These are phyloP conservation scores for Ceratina australensis DNA, from an alignment of 1,140 invertebrate species.

Conservation along the genomic window DNA sequence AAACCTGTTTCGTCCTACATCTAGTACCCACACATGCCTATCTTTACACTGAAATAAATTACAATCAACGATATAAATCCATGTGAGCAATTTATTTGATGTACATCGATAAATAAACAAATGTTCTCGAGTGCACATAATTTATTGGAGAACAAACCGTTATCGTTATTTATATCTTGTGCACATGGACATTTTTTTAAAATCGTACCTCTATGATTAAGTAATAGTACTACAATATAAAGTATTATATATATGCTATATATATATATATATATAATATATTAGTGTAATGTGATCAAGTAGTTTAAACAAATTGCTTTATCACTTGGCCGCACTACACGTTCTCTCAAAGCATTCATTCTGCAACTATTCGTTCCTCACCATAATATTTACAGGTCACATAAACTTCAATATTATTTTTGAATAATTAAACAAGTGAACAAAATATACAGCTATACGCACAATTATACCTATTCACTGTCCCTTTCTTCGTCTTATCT, in stretches of 20 bases:
- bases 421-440: slow-evolving; percentile 65
- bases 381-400: slow-evolving; percentile 69
- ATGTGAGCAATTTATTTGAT: slow-evolving; percentile 43
- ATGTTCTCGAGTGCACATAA: slow-evolving; percentile 37
- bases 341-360: slow-evolving; percentile 58
- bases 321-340: slow-evolving; percentile 59
- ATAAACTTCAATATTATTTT: slow-evolving; percentile 63
- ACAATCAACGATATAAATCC: slow-evolving; percentile 40
- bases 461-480: slow-evolving; percentile 45
- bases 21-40: slow-evolving; percentile 49
- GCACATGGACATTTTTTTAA: slow-evolving; percentile 45
- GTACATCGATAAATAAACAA: slow-evolving; percentile 47
- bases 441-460: slow-evolving; percentile 58
- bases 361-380: slow-evolving; percentile 38
- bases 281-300: slow-evolving; percentile 40
- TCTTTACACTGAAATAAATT: slow-evolving; percentile 38
- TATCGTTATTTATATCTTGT: slow-evolving; percentile 42
- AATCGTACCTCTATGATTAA: slow-evolving; percentile 42
- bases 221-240: slow-evolving; percentile 15
- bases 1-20: slow-evolving; percentile 19
- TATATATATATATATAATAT: slow-evolving; percentile 42
- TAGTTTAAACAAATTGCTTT: slow-evolving; percentile 22
- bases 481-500: slow-evolving; percentile 43
- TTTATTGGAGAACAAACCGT: slow-evolving; percentile 53
- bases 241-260: slow-evolving; percentile 50